A percentile compares a stretch with the other conserved stretches of the same genome.
These are phyloP conservation scores for Bolinopsis microptera DNA, from an alignment of 37 sponge, comb jelly and placozoan species.

Conservation along the genomic window DNA sequence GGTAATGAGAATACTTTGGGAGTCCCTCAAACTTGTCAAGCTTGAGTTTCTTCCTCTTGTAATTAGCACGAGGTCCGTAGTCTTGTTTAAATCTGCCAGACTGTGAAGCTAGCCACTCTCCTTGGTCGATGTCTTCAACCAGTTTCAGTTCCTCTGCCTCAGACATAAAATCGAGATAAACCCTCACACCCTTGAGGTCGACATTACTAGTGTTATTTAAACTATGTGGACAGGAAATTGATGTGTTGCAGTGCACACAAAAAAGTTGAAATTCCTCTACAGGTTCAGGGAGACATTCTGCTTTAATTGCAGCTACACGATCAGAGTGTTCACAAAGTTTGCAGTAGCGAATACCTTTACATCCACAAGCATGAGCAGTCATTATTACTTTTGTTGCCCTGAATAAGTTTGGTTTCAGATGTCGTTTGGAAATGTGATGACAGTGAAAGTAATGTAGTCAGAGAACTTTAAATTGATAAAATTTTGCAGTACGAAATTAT, in stretches of 20 bases:
- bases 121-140: conserved; percentile 68
- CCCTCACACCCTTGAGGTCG: conserved; percentile 72
- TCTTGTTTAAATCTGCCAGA: conserved; percentile 96
- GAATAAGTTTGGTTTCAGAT: too few species aligned
- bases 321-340: background rate
- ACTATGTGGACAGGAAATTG: conserved; percentile 8
- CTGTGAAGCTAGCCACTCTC: conserved; percentile 83
- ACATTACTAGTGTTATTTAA: background rate
- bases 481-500: too few species aligned
- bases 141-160: conserved; percentile 74
- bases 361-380: conserved; percentile 27
- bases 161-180: conserved; percentile 77
- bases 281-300: background rate
- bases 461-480: too few species aligned
- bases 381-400: too few species aligned
- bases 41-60: conserved; percentile 85
- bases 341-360: conserved; percentile 26
- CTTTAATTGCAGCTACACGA: background rate
- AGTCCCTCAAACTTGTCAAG: conserved; percentile 84
- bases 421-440: too few species aligned
- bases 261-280: background rate
- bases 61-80: conserved; percentile 95
- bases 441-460: too few species aligned
- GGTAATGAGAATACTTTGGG: conserved; percentile 72
- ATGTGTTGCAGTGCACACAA: conserved; percentile 35